Percentiles rank a stretch among this genome's conserved stretches.
Conservation (phyloP, 2,888 invertebrate species). For the Nemapogon koenigi region DNA sequence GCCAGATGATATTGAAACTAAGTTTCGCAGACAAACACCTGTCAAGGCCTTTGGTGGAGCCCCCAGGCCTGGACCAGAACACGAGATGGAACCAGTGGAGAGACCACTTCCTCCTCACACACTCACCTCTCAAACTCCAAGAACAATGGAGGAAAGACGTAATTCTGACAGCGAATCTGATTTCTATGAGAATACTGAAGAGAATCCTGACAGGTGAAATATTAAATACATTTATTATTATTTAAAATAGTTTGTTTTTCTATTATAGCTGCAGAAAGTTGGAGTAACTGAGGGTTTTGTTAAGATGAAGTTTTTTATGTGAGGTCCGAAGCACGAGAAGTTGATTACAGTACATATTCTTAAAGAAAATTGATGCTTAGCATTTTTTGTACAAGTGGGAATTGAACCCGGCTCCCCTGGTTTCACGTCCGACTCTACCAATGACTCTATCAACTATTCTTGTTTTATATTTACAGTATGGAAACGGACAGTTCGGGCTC, state of each 20-base stretch:
- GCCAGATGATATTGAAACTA: conserved; percentile 82
- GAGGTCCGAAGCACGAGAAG: too few relatives aligned
- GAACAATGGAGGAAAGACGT: conserved; percentile 29
- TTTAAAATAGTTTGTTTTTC: too few relatives aligned
- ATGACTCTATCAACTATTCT: not conserved
- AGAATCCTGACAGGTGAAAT: conserved; percentile 46
- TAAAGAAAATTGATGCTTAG: too few relatives aligned
- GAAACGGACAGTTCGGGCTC: conserved; percentile 59
- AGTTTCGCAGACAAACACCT: conserved; percentile 36
- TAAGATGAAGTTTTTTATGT: too few relatives aligned
- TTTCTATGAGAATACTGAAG: conserved; percentile 49
- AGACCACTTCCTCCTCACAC: not conserved
- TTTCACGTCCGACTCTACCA: too few relatives aligned
- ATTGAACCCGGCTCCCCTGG: too few relatives aligned
- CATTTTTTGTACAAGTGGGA: too few relatives aligned
- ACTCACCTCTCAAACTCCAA: not conserved
- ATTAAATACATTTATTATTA: not conserved
- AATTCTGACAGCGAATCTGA: conserved; percentile 55
- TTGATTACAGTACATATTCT: too few relatives aligned
- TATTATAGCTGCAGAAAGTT: too few relatives aligned
- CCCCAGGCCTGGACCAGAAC: not conserved
- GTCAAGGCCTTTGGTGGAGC: not conserved
- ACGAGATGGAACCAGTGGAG: not conserved
- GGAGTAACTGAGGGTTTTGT: too few relatives aligned
- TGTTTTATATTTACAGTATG: conserved; percentile 30